Evolutionary conservation across 2,888 invertebrate species (phyloP).

Genomic region (Drosophila niveifrons): DNA sequence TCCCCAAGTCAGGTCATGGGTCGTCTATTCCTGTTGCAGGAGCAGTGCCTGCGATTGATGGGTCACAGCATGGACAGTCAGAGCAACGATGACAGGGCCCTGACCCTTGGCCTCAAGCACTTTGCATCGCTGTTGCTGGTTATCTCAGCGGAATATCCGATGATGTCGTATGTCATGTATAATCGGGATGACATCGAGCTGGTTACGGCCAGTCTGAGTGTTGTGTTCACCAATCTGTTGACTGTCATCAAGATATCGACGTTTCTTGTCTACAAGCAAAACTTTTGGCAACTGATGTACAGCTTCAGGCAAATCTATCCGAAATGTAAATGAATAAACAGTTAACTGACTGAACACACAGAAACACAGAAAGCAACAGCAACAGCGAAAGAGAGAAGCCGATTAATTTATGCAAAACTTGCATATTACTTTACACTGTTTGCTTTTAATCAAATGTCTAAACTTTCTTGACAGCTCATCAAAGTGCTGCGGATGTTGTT

Average conservation of each 20-base stretch:
- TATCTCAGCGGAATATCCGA: constrained; percentile 81
- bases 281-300: constrained; percentile 74
- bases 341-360: no score
- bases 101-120: constrained; percentile 39
- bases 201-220: constrained; percentile 81
- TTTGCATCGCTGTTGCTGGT: constrained; percentile 65
- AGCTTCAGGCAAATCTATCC: constrained; percentile 74
- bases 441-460: constrained; percentile 26
- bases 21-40: constrained; percentile 73
- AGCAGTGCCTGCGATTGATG: constrained; percentile 72
- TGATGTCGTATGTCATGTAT: constrained; percentile 74
- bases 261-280: constrained; percentile 74
- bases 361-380: no score
- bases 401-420: constrained; percentile 4
- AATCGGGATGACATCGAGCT: constrained; percentile 78
- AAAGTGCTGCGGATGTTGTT: constrained; percentile 26
- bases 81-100: neutral
- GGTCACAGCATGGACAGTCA: constrained; percentile 61
- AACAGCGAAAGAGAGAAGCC: neutral
- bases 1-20: constrained; percentile 44
- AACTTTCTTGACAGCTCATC: constrained; percentile 44
- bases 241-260: constrained; percentile 82
- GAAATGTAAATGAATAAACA: constrained; percentile 65
- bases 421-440: constrained; percentile 14
- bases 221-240: constrained; percentile 79